Base-by-base conservation (phyloP, 2,797 vertebrate species). In the Urosaurus nigricauda region DNA sequence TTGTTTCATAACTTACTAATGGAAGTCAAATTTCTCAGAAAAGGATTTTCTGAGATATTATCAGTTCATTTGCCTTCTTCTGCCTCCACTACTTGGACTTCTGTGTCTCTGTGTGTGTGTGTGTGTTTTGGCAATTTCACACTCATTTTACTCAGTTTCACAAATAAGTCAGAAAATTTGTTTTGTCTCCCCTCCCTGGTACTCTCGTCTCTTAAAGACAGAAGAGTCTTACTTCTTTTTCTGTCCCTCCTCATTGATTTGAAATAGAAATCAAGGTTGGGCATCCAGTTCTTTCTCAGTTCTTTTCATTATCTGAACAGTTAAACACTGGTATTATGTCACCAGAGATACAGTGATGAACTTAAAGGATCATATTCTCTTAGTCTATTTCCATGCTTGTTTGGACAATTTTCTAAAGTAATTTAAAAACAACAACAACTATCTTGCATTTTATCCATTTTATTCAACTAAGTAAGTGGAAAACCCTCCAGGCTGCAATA, bases 281-380 rank as follows among this genome's bases (percentile, higher is more conserved):
- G 47, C 47, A 51, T 51, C 47, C 47, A 51, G 47, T 47, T 53
- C 32, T 17, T 79, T 79, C 29, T 56, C 29, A 53, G 12, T 53
- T 32, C 29, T 14, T 79, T 56, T 51, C 53, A n/a, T 53, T 14
- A 79, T 7, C 53, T 63, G 53, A 81, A 87, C 6, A 81, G 51
- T 56, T 47, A 87, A 74, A 37, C 83, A 91, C 5, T 24, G 84
- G 21, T 79, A 91, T 53, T n/a, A 74, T 51, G 86, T 93, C 68
- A 84, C 65, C 58, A 92, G 51, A 51, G 91, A 53, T 87, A 88
- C 56, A 89, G 16, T 89, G n/a, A 21, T 90, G 84, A 90, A 85
- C 85, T 90, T 60, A 3, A 51, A 82, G 51, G 56, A 56, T 58
- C 83, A 82, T 75, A 1, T n/a, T 77, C 56, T 91, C 79, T 92